Evolutionary conservation across 2,888 invertebrate species (phyloP).

Genomic region (Andrena minutula): DNA sequence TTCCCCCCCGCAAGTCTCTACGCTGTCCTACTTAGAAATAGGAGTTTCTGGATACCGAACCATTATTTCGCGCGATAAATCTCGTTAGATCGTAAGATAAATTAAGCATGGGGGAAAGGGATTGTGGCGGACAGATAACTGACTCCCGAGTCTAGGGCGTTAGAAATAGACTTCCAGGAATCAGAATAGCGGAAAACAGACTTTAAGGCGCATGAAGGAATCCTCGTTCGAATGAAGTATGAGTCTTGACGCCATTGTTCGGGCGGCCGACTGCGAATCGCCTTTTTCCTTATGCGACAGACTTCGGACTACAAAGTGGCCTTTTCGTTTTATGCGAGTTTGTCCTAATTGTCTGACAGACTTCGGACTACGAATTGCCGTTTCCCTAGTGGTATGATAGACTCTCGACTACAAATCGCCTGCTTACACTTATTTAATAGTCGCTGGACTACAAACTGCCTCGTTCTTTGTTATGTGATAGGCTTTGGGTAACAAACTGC

Average conservation of each 20-base stretch:
- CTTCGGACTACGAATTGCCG: neutral
- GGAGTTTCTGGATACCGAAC: neutral
- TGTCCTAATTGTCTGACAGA: neutral
- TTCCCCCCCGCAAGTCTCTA: neutral
- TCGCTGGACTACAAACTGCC: neutral
- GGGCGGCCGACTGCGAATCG: neutral
- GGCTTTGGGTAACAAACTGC: neutral
- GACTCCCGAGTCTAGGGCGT: neutral
- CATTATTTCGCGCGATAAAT: neutral
- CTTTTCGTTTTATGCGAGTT: neutral
- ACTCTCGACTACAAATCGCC: neutral
- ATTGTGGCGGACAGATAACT: neutral
- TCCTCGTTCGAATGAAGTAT: neutral
- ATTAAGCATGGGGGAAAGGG: neutral
- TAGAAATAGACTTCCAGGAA: constrained; percentile 11
- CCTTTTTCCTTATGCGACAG: neutral
- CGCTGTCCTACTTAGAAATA: neutral
- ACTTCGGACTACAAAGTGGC: constrained; percentile 1
- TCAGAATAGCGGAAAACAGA: constrained; percentile 3
- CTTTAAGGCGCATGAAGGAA: neutral
- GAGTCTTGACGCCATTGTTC: neutral
- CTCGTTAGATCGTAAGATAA: constrained; percentile 9
- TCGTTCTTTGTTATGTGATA: neutral
- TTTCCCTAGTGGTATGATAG: neutral
- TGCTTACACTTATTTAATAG: neutral